Conservation (phyloP, 2,113 vertebrate genomes). For the Diphyllodes magnificus region DNA sequence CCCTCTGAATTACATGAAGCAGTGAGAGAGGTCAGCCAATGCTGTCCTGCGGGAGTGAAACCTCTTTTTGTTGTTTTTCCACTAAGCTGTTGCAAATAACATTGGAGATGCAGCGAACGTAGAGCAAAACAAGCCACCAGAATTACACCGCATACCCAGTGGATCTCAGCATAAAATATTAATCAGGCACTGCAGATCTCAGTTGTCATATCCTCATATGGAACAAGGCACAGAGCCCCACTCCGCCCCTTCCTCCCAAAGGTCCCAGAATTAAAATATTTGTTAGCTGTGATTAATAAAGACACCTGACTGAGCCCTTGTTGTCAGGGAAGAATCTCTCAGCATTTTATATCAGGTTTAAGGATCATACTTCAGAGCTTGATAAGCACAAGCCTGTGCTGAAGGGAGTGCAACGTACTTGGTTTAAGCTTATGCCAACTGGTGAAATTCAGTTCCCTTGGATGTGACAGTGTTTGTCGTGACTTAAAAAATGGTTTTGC, state of each 20-base stretch:
- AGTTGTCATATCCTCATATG: conserved; percentile 32
- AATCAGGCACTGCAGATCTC: conserved; percentile 70
- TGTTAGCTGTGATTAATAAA: conserved; percentile 17
- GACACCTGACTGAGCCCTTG: background rate
- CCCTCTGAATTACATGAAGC: conserved; percentile 18
- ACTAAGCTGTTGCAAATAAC: conserved; percentile 8
- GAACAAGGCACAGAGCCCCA: conserved; percentile 14
- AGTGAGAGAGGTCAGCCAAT: background rate
- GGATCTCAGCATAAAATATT: conserved; percentile 72
- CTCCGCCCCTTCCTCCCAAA: background rate
- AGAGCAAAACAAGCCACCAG: conserved; percentile 33
- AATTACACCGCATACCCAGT: conserved; percentile 59
- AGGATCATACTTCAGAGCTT: background rate
- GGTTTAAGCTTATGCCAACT: background rate
- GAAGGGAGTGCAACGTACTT: background rate
- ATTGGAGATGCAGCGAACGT: conserved; percentile 1
- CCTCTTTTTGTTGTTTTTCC: conserved; percentile 3
- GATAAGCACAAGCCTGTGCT: background rate
- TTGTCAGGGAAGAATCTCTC: background rate
- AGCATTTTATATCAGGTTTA: background rate
- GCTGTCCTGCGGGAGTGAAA: background rate
- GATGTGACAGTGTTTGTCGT: background rate
- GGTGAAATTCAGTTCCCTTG: background rate
- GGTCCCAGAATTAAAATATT: conserved; percentile 22
- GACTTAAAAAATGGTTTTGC: background rate